phyloP scores from a whole-genome alignment of 2,113 vertebrate species.

The Tragelaphus buxtoni region DNA sequence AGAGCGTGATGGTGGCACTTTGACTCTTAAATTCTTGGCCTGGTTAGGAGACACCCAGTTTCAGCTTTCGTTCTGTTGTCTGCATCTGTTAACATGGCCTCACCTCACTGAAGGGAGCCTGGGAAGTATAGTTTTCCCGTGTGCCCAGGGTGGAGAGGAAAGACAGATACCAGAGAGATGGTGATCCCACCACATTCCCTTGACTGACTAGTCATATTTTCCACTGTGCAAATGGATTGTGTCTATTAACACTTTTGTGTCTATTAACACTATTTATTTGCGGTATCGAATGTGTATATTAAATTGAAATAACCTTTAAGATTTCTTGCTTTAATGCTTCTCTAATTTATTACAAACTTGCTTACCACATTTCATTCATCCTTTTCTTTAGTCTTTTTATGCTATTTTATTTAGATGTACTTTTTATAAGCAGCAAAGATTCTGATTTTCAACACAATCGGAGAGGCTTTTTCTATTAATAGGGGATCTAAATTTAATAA shows the following conservation, averaged over 20 bases:
- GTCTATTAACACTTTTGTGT: background rate
- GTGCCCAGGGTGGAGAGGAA: background rate
- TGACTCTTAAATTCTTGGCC: background rate
- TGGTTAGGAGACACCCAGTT: background rate
- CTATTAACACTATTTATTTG: background rate
- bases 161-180: background rate
- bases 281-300: background rate
- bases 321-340: constrained; percentile 21
- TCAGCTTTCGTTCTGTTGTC: background rate
- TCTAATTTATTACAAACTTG: background rate
- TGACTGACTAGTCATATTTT: background rate
- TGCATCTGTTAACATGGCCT: background rate
- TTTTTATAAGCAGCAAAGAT: constrained; percentile 46
- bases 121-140: background rate
- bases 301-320: background rate
- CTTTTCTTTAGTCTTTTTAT: background rate
- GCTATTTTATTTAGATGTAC: constrained; percentile 35
- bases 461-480: constrained; percentile 45
- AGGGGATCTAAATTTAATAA: constrained; percentile 45
- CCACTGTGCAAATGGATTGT: background rate
- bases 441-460: constrained; percentile 47
- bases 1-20: background rate
- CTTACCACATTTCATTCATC: background rate
- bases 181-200: background rate
- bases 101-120: background rate